Conservation (phyloP, 2,113 vertebrate species). For the Sinocyclocheilus rhinocerous region DNA sequence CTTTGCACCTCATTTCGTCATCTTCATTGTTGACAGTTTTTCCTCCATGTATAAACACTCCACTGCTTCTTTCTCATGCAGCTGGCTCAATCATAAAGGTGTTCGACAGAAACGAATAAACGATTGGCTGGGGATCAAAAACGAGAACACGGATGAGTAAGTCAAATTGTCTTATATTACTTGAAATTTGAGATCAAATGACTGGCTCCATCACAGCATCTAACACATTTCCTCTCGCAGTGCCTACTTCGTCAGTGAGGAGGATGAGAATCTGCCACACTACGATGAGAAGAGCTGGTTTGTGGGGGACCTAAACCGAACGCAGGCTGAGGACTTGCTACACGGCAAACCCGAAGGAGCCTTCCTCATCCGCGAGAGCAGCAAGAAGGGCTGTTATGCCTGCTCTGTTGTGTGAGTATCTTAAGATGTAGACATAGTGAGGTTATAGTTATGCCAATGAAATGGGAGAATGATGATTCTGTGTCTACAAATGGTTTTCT, state of each 20-base stretch:
- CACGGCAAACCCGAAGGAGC: conserved; percentile 89
- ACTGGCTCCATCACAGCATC: background rate
- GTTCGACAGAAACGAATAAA: conserved; percentile 95
- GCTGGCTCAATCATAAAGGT: conserved; percentile 98
- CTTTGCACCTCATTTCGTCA: background rate
- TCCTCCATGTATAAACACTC: background rate
- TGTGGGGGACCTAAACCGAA: conserved; percentile 89
- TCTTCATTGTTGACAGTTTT: background rate
- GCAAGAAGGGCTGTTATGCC: conserved; percentile 97
- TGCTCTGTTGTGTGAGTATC: conserved; percentile 96
- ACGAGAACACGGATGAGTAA: conserved; percentile 90
- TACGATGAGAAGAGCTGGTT: conserved; percentile 97
- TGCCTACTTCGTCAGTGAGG: conserved; percentile 87
- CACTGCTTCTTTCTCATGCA: conserved; percentile 59
- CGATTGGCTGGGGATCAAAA: conserved; percentile 95
- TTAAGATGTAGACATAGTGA: background rate
- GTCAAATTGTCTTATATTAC: conserved; percentile 62
- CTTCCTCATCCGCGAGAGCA: conserved; percentile 95
- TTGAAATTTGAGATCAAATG: background rate
- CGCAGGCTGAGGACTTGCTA: conserved; percentile 92
- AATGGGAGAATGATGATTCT: background rate
- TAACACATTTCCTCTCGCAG: conserved; percentile 65
- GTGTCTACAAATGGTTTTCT: background rate
- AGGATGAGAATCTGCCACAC: conserved; percentile 92
- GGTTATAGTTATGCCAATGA: background rate